Conservation (phyloP, 2,113 vertebrate genomes). For the Pelmatolapia mariae region DNA sequence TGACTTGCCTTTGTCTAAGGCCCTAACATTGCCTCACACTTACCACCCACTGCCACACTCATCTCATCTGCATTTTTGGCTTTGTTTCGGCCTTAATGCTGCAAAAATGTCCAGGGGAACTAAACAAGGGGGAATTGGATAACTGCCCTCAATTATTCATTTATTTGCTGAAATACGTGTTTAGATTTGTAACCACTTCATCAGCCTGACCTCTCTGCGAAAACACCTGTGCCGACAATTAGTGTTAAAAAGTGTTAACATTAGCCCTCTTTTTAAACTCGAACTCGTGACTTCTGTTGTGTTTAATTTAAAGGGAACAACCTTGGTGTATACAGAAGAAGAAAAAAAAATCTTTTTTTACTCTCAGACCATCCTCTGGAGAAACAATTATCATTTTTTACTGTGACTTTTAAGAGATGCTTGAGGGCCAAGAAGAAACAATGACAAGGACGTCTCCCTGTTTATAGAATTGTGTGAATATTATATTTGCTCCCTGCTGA, state of each 20-base stretch:
- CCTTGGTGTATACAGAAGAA: background rate
- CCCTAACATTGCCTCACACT: background rate
- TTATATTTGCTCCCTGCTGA: conserved; percentile 42
- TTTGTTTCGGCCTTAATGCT: background rate
- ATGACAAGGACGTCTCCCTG: conserved; percentile 24
- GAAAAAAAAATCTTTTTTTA: background rate
- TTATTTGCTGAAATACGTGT: conserved; percentile 36
- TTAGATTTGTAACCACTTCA: conserved; percentile 34
- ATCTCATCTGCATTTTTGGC: conserved; percentile 28
- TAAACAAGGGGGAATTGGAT: conserved; percentile 15
- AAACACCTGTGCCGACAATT: conserved; percentile 28
- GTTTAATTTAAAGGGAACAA: conserved; percentile 17
- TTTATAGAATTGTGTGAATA: conserved; percentile 48
- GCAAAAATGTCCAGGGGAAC: conserved; percentile 6
- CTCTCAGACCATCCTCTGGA: conserved; percentile 23
- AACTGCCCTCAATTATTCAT: conserved; percentile 47
- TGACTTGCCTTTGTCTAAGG: background rate
- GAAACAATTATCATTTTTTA: conserved; percentile 56
- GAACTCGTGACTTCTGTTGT: background rate
- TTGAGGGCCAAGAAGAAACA: conserved; percentile 27
- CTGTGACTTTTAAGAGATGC: conserved; percentile 51
- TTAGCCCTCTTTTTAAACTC: background rate
- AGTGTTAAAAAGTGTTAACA: background rate
- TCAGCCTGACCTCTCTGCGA: conserved; percentile 13
- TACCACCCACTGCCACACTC: background rate